Evolutionary conservation across 2,888 invertebrate genomes (phyloP).

Genomic region (Latheticus oryzae): DNA sequence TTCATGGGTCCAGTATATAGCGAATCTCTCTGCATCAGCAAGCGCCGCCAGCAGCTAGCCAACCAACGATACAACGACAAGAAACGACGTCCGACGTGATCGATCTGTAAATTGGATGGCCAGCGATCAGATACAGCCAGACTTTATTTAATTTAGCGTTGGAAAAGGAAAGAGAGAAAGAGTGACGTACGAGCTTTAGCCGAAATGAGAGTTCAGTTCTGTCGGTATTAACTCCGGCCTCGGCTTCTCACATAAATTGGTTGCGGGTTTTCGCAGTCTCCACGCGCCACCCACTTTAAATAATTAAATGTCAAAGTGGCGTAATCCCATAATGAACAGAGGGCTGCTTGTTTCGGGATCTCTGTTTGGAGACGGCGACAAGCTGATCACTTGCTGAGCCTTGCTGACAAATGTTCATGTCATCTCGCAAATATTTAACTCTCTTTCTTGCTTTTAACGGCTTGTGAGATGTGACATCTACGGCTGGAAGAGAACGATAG

Average conservation of each 20-base stretch:
- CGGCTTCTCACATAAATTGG: slow-evolving; percentile 61
- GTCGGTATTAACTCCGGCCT: slow-evolving; percentile 53
- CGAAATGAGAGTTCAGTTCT: slow-evolving; percentile 40
- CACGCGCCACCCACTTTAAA: slow-evolving; percentile 58
- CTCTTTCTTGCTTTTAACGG: slow-evolving; percentile 37
- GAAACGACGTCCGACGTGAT: slow-evolving; percentile 55
- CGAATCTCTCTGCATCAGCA: slow-evolving; percentile 5
- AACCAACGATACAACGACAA: too few species aligned
- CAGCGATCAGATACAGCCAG: slow-evolving; percentile 61
- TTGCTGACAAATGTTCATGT: slow-evolving; percentile 57
- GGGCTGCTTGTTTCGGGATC: slow-evolving; percentile 57
- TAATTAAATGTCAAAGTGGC: slow-evolving; percentile 63
- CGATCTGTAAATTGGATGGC: slow-evolving; percentile 62
- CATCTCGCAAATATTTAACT: slow-evolving; percentile 49
- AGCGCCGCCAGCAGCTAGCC: slow-evolving; percentile 46
- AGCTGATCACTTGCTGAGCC: slow-evolving; percentile 57
- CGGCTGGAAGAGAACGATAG: slow-evolving; percentile 22
- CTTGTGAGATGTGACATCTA: too few species aligned
- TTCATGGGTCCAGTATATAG: slow-evolving; percentile 56
- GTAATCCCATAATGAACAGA: slow-evolving; percentile 43
- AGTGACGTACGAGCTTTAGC: slow-evolving; percentile 52
- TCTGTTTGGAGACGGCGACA: slow-evolving; percentile 57
- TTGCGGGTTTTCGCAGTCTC: slow-evolving; percentile 60
- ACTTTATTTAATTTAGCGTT: slow-evolving; percentile 64
- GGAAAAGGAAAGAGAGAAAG: slow-evolving; percentile 31